Base-by-base conservation (phyloP, 2,113 vertebrate species). In the Plectropomus leopardus region DNA sequence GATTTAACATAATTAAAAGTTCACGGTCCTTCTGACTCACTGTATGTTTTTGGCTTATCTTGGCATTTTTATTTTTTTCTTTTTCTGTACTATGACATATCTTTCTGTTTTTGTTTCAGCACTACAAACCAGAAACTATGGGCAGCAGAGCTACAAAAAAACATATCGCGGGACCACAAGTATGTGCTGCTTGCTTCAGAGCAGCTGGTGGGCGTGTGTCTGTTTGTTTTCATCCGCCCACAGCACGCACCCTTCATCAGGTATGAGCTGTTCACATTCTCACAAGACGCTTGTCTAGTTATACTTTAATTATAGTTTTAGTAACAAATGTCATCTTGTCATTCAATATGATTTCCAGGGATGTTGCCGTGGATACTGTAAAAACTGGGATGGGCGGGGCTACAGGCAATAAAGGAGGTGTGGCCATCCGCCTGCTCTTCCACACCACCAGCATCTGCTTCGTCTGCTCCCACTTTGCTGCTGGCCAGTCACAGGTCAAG, bases 371-470 rank as follows among this genome's bases (percentile, higher is more conserved):
- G 0, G 98, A 99, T 77, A 98, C 97, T 3, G 98, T 99, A 36
- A 99, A 99, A 95, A 99, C 98, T 1, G 98, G 98, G 53, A 99
- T 99, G 98, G 98, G 98, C 40, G 98, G 98, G n/a, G 98, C 98
- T 40, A 97, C 98, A 14, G 98, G 98, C 45, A 99, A 99, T 80
- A 99, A 99, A 93, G 98, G 98, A 16, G 98, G 97, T 0, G 98
- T 99, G 57, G 98, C 98, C 30, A 97, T 99, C 76, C 96, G 97
- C 57, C 96, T 99, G 96, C 89, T 99, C 34, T 97, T 99, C 92
- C 97, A 99, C 74, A 98, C 98, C 47, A 99, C 97, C 88, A 99
- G 98, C 90, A 98, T 99, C 59, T 99, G 98, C 93, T 99, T 99
- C 1, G 94, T 99, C 85, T 99, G 98, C 85, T 99, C 98, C 72